Conservation (phyloP, 1,140 invertebrate species). For the Gerris buenoi region DNA sequence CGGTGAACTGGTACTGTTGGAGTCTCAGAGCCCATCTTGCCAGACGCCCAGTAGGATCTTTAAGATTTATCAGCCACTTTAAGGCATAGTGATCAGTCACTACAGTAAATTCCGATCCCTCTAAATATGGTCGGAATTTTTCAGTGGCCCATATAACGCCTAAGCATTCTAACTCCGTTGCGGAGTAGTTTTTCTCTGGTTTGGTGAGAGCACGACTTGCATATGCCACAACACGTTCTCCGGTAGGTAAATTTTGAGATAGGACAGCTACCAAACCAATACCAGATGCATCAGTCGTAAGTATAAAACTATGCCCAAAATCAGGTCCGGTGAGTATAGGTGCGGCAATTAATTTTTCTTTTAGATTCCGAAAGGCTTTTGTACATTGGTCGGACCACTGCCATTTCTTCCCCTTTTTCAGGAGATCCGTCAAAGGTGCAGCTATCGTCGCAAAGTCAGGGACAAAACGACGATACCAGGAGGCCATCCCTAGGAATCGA, state of each 20-base stretch:
- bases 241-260: not conserved
- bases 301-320: not conserved
- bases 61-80: constrained; percentile 27
- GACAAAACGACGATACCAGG: constrained; percentile 32
- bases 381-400: not conserved
- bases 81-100: constrained; percentile 31
- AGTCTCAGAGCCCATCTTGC: not conserved
- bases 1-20: not conserved
- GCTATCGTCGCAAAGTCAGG: constrained; percentile 29
- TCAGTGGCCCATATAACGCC: constrained; percentile 29
- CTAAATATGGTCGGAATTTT: constrained; percentile 27
- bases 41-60: constrained; percentile 8
- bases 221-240: constrained; percentile 24
- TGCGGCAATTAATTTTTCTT: not conserved
- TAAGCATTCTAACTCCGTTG: constrained; percentile 31
- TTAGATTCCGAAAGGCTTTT: not conserved
- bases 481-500: constrained; percentile 32
- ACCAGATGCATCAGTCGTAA: not conserved
- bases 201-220: constrained; percentile 22
- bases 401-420: constrained; percentile 1
- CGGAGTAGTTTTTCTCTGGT: constrained; percentile 27
- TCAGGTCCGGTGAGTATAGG: not conserved
- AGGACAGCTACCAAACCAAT: not conserved
- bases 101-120: constrained; percentile 28
- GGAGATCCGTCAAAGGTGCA: constrained; percentile 22